These are phyloP conservation scores for Thaumetopoea pityocampa DNA, from an alignment of 1,140 invertebrate species.

Conservation along the genomic window DNA sequence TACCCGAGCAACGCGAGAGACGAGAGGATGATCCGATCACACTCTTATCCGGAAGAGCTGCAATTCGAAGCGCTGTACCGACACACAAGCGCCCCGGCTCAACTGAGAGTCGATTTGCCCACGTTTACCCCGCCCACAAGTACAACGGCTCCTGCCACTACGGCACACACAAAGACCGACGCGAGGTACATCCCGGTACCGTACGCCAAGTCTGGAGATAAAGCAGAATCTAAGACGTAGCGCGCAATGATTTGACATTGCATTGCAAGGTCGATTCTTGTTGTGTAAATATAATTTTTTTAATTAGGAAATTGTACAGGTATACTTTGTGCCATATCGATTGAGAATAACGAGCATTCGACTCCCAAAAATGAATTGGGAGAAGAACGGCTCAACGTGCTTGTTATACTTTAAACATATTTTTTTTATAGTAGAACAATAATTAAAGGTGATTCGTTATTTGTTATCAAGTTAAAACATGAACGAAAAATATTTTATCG, in stretches of 20 bases:
- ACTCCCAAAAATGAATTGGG: no score
- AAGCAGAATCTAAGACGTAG: slow-evolving; percentile 16
- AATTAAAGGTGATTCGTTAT: no score
- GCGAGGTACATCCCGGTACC: slow-evolving; percentile 40
- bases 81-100: slow-evolving; percentile 47
- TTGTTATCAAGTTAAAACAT: no score
- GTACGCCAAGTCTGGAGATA: slow-evolving; percentile 19
- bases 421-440: no score
- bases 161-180: slow-evolving; percentile 18
- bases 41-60: slow-evolving; percentile 65
- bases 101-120: slow-evolving; percentile 61
- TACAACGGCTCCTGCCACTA: slow-evolving; percentile 18
- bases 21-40: slow-evolving; percentile 68
- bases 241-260: neutral
- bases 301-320: neutral
- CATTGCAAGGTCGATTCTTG: slow-evolving; percentile 11
- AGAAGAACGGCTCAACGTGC: no score
- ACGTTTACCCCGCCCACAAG: slow-evolving; percentile 64
- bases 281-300: slow-evolving; percentile 12
- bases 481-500: no score
- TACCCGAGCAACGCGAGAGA: slow-evolving; percentile 71
- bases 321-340: neutral
- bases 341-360: no score
- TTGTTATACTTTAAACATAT: neutral
- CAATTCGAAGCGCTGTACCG: slow-evolving; percentile 70